A percentile compares a stretch with the other conserved stretches of the same genome.
These are phyloP conservation scores for Equus quagga DNA, from an alignment of 2,113 vertebrate genomes.

Conservation along the genomic window DNA sequence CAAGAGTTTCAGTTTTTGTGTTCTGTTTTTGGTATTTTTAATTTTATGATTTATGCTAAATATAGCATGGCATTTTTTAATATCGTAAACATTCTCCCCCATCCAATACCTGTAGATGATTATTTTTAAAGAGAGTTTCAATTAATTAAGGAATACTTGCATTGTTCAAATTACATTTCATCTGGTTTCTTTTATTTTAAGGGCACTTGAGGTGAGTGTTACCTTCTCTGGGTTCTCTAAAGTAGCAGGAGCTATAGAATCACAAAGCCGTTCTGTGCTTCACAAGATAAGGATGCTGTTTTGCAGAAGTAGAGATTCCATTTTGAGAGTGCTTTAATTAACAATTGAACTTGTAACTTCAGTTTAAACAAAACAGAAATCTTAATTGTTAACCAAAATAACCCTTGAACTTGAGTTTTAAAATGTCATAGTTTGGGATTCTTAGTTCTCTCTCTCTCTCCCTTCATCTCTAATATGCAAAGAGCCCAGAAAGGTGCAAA, in stretches of 20 bases:
- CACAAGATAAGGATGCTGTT: not conserved
- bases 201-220: not conserved
- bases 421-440: not conserved
- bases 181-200: conserved; percentile 22
- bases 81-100: conserved; percentile 9
- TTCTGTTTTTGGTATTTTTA: not conserved
- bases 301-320: conserved; percentile 1
- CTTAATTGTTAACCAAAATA: conserved; percentile 30
- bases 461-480: not conserved
- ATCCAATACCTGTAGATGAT: not conserved
- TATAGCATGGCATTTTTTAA: not conserved
- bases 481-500: not conserved
- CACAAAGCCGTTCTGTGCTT: not conserved
- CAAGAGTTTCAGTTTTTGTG: conserved; percentile 8
- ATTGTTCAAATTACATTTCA: conserved; percentile 46
- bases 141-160: conserved; percentile 6
- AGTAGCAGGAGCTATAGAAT: not conserved
- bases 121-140: conserved; percentile 25
- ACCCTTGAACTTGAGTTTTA: conserved; percentile 50
- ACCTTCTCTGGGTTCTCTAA: not conserved
- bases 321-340: conserved; percentile 25
- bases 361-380: conserved; percentile 45
- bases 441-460: not conserved
- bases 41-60: conserved; percentile 48
- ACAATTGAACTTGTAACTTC: conserved; percentile 32